Evolutionary conservation across 2,113 vertebrate genomes (phyloP).

Genomic region (Tursiops truncatus): DNA sequence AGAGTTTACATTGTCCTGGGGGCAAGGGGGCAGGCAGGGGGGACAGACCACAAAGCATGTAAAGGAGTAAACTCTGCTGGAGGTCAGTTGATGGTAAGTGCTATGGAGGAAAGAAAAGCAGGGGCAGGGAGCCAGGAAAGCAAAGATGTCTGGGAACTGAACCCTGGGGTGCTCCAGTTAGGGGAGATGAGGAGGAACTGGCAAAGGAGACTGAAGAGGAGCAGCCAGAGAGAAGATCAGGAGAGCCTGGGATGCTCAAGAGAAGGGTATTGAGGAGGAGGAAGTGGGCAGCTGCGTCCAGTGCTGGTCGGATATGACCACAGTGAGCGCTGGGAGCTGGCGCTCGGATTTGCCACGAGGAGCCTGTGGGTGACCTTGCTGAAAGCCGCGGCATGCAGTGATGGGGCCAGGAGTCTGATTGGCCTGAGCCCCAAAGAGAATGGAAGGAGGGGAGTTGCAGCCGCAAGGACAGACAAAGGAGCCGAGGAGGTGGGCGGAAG

Average conservation of each 20-base stretch:
- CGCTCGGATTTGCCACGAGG: accelerated
- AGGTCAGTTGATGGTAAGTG: background rate
- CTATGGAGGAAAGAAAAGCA: background rate
- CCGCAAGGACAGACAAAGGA: background rate
- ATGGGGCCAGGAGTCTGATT: background rate
- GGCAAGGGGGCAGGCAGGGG: background rate
- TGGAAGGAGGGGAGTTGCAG: background rate
- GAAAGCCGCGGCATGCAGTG: background rate
- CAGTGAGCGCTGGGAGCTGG: background rate
- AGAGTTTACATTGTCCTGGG: background rate
- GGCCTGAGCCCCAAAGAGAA: background rate
- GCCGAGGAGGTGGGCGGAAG: background rate
- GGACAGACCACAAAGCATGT: background rate
- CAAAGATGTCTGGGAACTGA: background rate
- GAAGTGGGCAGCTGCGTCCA: accelerated
- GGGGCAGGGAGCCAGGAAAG: background rate
- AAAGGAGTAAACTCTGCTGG: background rate
- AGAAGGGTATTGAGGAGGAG: background rate
- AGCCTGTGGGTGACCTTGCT: background rate
- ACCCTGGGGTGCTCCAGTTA: background rate
- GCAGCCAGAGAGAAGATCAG: background rate
- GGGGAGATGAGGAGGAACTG: background rate
- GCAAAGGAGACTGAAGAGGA: background rate
- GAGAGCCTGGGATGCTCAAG: background rate
- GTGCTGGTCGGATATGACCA: accelerated